Conservation (phyloP, 2,888 invertebrate species). For the Pristionchus arcanus region DNA sequence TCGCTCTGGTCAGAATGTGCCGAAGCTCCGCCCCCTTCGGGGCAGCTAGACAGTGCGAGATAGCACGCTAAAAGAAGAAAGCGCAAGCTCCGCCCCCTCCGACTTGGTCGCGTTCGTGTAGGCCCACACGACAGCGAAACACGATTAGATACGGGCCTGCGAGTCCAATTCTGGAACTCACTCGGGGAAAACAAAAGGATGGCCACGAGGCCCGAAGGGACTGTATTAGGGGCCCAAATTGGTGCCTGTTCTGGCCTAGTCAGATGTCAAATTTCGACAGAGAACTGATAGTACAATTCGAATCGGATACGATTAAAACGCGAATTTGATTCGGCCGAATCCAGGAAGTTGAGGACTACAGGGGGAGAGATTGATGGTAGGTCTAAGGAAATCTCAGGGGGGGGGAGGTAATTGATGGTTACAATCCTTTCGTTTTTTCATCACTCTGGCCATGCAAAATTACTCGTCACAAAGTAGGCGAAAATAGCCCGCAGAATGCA, state of each 20-base stretch:
- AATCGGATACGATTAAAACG: neutral
- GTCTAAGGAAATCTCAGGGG: neutral
- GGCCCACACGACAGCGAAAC: neutral
- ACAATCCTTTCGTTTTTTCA: too few species aligned
- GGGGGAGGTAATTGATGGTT: too few species aligned
- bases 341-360: neutral
- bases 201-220: neutral
- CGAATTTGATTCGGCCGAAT: neutral
- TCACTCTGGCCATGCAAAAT: too few species aligned
- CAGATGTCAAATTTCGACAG: neutral
- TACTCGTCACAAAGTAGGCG: too few species aligned
- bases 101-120: neutral
- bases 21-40: neutral
- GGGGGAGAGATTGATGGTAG: neutral
- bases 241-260: neutral
- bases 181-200: neutral
- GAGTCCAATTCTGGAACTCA: slow-evolving; percentile 15
- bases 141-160: slow-evolving; percentile 16
- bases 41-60: neutral
- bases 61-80: neutral
- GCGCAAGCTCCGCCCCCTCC: neutral
- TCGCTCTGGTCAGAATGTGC: too few species aligned
- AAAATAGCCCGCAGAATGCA: too few species aligned
- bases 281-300: neutral
- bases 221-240: neutral